Base-by-base conservation (phyloP, 2,113 vertebrate genomes). In the Myrmophylax atrothorax region DNA sequence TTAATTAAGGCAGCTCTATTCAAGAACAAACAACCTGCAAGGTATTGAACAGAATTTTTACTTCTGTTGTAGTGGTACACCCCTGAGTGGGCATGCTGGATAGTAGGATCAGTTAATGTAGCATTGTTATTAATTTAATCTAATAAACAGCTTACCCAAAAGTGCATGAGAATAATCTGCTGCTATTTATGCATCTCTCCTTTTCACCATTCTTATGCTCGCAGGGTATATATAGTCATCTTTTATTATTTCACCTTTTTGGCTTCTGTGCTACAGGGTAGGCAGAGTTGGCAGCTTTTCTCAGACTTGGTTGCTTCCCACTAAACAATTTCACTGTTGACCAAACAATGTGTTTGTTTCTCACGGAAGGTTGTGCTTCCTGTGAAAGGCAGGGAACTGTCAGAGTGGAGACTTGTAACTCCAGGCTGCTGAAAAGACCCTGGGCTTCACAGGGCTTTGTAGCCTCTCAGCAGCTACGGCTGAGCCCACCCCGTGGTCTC, bases 251-350 rank as follows among this genome's bases (percentile, higher is more conserved):
- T 88, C 80, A 78, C 33, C 56, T 72, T 73, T 89, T 79, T 87
- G 35, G 29, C 66, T 91, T 49, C 76, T 84, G 53, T 72, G 52
- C 89, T 59, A 14, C 28, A 63, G 66, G 52, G 52, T 66, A 72
- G 60, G 47, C 44, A 72, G 86, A 56, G 35, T 42, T 89, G 75
- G 35, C 90, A 89, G 52, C 7, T 2, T 72, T 72, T 72, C 47
- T n/a, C 1, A 0, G 33, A 78, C 17, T 9, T 72, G 44, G 60
- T 94, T 89, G 85, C 62, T 69, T 89, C 68, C 86, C 73, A 76
- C 81, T 33, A 49, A 93, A 80, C 86, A 72, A 56, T 96, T 89
- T 77, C 86, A 84, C 59, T 60, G 44, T 47, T 89, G 89, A 91
- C 64, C 66, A 85, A 87, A 81, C 64, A 81, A 81, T 55, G 33